Base-by-base conservation (phyloP, 2,888 invertebrate genomes). In the Laothoe populi region DNA sequence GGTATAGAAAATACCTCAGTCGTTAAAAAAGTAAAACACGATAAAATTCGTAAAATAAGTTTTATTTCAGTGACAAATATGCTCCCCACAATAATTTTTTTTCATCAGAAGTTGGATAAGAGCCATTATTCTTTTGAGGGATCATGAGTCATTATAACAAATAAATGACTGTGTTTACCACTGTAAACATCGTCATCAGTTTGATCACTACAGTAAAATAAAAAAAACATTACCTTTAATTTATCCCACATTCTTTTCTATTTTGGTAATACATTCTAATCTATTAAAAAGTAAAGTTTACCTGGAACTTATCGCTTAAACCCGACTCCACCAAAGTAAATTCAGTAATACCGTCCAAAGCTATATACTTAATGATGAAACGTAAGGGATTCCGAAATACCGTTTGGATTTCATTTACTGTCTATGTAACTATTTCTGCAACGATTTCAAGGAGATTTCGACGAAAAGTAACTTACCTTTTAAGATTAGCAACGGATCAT, bases 401-500 rank as follows among this genome's bases (percentile, higher is more conserved):
- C 53, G 31, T 35, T 53, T 35, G 35, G 53, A 53, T 53, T 53
- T 42, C 57, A 58, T 58, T 58, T 40, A 24, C 53, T 49, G 10
- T 26, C 38, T 21, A 57, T 57, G 44, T 53, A 42, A 59, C 63
- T 60, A 63, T 63, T 63, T 60, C 63, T 64, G 60, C 61, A 48
- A 19, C 49, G 59, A 64, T 63, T 64, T 59, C 44, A 10, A 49
- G 63, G 26, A 21, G 61, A 64, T 19, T 42, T 64, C 42, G 44
- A 16, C 38, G 38, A 49, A 63, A 66, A 58, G 57, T 42, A 58
- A 40, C 64, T 64, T 63, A 42, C 60, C 63, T 62, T 63, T 63
- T 60, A 66, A 64, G 64, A 64, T 66, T 58, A 63, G 58, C 59
- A 57, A 58, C 46, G 59, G 59, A 48, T 60, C 38, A 40, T 38